phyloP scores from a whole-genome alignment of 2,888 invertebrate genomes.

The Lasioglossum pauxillum region DNA sequence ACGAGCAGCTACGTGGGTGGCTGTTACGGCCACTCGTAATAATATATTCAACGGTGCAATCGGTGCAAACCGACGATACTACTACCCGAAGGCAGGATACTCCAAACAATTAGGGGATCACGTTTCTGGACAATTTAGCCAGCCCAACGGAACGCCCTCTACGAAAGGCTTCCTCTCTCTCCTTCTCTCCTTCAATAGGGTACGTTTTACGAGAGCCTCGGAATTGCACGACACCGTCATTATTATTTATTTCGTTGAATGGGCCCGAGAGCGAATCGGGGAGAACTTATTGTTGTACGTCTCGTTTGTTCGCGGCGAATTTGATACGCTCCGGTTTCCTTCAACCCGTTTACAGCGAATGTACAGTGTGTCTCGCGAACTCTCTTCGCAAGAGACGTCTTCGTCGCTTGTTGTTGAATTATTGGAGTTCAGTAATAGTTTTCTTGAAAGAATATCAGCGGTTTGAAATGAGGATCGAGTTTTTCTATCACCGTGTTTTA shows the following conservation, averaged over 20 bases:
- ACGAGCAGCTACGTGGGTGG: constrained; percentile 37
- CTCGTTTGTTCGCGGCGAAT: background rate
- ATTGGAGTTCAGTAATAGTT: no score
- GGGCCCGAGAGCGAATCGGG: background rate
- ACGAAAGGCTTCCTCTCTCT: background rate
- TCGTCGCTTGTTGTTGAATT: background rate
- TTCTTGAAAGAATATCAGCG: no score
- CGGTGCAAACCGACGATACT: background rate
- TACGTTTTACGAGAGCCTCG: background rate
- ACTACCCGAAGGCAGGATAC: background rate
- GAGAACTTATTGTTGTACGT: background rate
- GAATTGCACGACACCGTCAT: background rate
- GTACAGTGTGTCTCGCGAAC: background rate
- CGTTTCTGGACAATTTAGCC: constrained; percentile 1
- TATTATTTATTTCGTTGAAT: constrained; percentile 8
- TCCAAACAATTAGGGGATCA: constrained; percentile 26
- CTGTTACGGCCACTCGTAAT: constrained; percentile 38
- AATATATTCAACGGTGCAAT: constrained; percentile 26
- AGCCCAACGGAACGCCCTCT: background rate
- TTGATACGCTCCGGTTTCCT: background rate
- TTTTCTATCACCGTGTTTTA: no score
- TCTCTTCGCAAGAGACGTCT: background rate
- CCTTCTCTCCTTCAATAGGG: background rate
- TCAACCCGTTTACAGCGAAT: background rate
- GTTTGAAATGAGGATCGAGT: no score